Evolutionary conservation across 2,797 vertebrate species (phyloP).

Genomic region (Anguilla megastoma): DNA sequence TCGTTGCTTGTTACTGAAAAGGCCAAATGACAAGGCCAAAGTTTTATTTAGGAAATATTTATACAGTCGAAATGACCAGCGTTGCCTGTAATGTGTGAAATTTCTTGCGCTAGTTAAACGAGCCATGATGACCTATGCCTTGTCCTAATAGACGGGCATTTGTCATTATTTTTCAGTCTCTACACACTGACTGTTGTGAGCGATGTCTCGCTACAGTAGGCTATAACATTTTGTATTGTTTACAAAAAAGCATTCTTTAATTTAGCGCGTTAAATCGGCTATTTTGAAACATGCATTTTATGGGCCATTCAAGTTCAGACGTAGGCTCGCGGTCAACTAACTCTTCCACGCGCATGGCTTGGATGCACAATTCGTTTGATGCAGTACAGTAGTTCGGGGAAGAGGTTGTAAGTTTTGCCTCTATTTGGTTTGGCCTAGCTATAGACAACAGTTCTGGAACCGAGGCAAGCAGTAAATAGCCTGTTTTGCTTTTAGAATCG

Average conservation of each 20-base stretch:
- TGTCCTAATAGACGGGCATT: not conserved
- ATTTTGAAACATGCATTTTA: not conserved
- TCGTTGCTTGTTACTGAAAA: not conserved
- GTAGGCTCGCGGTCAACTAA: not conserved
- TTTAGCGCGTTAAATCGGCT: not conserved
- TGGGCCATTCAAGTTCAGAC: not conserved
- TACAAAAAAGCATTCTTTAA: not conserved
- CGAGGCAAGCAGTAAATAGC: not conserved
- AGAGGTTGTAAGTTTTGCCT: not conserved
- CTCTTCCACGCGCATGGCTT: not conserved
- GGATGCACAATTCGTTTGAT: not conserved
- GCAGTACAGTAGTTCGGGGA: not conserved
- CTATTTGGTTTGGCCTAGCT: not conserved
- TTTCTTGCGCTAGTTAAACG: not conserved
- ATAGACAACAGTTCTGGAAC: not conserved
- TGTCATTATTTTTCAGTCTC: not conserved
- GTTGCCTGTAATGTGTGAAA: not conserved
- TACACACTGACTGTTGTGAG: not conserved
- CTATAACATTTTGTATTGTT: not conserved
- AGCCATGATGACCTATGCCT: not conserved
- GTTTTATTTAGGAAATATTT: not conserved
- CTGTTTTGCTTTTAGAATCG: not conserved
- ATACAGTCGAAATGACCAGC: not conserved
- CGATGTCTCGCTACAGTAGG: not conserved
- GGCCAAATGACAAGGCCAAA: not conserved